Evolutionary conservation across 2,888 invertebrate species (phyloP).

Genomic region (Cheilosia vulpina): DNA sequence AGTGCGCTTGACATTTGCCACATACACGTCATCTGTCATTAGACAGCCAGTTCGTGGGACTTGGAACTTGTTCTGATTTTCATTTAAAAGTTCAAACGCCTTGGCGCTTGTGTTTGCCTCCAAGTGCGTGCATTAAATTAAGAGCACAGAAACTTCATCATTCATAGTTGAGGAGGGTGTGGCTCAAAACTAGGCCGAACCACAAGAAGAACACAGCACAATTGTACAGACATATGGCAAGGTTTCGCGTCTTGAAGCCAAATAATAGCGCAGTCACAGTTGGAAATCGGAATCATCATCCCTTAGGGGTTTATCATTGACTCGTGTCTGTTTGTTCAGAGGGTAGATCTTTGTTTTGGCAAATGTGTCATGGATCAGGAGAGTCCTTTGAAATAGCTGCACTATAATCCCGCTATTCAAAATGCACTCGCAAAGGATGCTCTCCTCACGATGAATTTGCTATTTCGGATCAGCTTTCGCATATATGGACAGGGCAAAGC

Average conservation of each 20-base stretch:
- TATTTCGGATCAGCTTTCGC: slow-evolving; percentile 11
- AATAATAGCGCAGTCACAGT: background rate
- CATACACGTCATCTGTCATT: slow-evolving; percentile 52
- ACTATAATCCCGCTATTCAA: background rate
- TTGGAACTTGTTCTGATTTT: slow-evolving; percentile 24
- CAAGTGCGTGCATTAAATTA: slow-evolving; percentile 34
- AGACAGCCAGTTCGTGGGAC: slow-evolving; percentile 6
- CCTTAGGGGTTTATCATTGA: slow-evolving; percentile 1
- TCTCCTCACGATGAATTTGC: background rate
- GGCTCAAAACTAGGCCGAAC: slow-evolving; percentile 29
- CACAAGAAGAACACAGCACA: slow-evolving; percentile 6
- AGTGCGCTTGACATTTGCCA: slow-evolving; percentile 58
- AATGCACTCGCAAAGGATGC: background rate
- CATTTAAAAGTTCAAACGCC: slow-evolving; percentile 28
- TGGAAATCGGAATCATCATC: background rate
- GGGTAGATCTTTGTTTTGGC: slow-evolving; percentile 2
- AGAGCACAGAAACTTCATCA: slow-evolving; percentile 5
- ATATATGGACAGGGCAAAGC: background rate
- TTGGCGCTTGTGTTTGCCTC: background rate
- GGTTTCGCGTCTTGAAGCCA: slow-evolving; percentile 13
- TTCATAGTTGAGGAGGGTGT: background rate
- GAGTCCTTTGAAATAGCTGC: no score
- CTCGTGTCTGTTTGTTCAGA: background rate
- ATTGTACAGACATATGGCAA: slow-evolving; percentile 34
- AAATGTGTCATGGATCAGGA: slow-evolving; percentile 13